These are phyloP conservation scores for Hydrochoerus hydrochaeris DNA, from an alignment of 2,113 vertebrate species.

Conservation along the genomic window DNA sequence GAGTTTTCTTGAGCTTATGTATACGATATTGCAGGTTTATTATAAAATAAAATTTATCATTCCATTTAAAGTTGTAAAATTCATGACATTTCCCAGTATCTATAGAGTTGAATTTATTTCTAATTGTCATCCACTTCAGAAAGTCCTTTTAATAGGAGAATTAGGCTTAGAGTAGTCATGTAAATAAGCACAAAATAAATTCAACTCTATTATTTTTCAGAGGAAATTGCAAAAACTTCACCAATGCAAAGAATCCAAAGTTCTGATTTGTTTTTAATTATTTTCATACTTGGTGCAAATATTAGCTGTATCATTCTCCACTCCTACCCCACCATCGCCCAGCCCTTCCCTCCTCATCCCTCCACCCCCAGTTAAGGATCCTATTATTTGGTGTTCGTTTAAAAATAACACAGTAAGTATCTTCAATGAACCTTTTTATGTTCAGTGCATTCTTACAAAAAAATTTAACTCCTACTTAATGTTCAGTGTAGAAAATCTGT, in stretches of 20 bases:
- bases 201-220: slow-evolving; percentile 65
- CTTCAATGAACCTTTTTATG: slow-evolving; percentile 10
- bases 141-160: slow-evolving; percentile 77
- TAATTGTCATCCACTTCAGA: slow-evolving; percentile 82
- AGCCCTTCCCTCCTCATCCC: background rate
- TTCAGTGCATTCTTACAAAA: slow-evolving; percentile 2
- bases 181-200: slow-evolving; percentile 76
- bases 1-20: slow-evolving; percentile 65
- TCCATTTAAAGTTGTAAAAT: slow-evolving; percentile 78
- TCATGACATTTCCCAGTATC: slow-evolving; percentile 75
- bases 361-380: background rate
- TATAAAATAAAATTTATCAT: slow-evolving; percentile 73
- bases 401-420: slow-evolving; percentile 47
- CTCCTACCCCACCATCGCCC: background rate
- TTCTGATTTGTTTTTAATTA: slow-evolving; percentile 59
- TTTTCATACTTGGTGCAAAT: slow-evolving; percentile 47
- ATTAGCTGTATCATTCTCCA: slow-evolving; percentile 38
- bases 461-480: slow-evolving; percentile 46
- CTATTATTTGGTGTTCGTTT: slow-evolving; percentile 35
- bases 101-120: slow-evolving; percentile 80
- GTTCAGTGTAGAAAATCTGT: slow-evolving; percentile 50
- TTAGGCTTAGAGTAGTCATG: slow-evolving; percentile 70
- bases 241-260: slow-evolving; percentile 59
- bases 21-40: slow-evolving; percentile 57
- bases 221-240: slow-evolving; percentile 69